Evolutionary conservation across 2,113 vertebrate genomes (phyloP).

Genomic region (Asarcornis scutulata): DNA sequence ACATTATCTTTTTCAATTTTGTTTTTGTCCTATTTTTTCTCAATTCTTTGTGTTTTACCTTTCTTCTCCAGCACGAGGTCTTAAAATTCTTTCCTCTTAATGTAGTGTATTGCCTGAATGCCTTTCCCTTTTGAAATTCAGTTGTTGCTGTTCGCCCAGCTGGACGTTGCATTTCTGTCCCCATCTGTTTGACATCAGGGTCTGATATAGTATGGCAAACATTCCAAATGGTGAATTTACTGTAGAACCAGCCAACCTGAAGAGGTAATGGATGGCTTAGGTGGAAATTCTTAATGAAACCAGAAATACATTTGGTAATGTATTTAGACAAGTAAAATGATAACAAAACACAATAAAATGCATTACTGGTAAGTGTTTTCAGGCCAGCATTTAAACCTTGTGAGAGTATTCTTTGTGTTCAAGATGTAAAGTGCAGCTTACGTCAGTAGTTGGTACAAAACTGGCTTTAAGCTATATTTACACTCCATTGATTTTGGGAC

Average conservation of each 20-base stretch:
- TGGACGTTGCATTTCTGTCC: neutral
- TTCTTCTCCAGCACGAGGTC: neutral
- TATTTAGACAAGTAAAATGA: neutral
- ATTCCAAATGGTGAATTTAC: neutral
- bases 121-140: neutral
- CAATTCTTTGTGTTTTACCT: neutral
- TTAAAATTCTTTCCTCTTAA: neutral
- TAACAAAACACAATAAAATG: neutral
- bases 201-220: neutral
- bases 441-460: neutral
- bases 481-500: neutral
- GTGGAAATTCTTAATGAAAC: neutral
- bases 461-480: neutral
- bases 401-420: neutral
- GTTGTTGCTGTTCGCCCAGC: conserved; percentile 48
- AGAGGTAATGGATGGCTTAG: neutral
- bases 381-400: neutral
- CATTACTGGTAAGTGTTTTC: neutral
- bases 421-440: neutral
- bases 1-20: neutral
- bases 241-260: neutral
- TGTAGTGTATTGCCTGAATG: neutral
- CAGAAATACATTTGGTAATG: neutral
- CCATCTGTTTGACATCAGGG: neutral
- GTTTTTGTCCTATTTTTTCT: neutral